A percentile compares a stretch with the other conserved stretches of the same genome.
Conservation (phyloP, 2,888 invertebrate species). For the Dendrolimus pini region DNA sequence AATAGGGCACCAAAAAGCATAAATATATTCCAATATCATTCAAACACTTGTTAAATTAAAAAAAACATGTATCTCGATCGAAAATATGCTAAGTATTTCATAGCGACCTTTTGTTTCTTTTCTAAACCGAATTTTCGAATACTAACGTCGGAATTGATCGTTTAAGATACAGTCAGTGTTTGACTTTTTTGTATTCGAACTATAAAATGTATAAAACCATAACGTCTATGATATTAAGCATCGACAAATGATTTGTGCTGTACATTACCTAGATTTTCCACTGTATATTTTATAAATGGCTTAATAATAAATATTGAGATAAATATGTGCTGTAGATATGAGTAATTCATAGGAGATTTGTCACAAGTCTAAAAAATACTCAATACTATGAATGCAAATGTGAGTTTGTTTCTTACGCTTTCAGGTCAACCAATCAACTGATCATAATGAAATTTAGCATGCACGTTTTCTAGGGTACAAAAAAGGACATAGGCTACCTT, state of each 20-base stretch:
- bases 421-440: too few relatives aligned
- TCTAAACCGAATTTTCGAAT: conserved; percentile 44
- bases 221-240: conserved; percentile 54
- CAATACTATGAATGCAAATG: too few relatives aligned
- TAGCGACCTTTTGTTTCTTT: conserved; percentile 45
- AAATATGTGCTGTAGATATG: too few relatives aligned
- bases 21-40: background rate
- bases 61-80: conserved; percentile 24
- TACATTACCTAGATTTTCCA: background rate
- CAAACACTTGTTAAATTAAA: background rate
- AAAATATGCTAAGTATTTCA: conserved; percentile 48
- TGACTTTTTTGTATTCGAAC: conserved; percentile 52
- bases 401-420: too few relatives aligned
- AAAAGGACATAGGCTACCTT: too few relatives aligned
- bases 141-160: conserved; percentile 51
- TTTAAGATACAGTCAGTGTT: conserved; percentile 41
- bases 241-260: conserved; percentile 33
- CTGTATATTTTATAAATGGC: too few relatives aligned
- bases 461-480: too few relatives aligned
- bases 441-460: too few relatives aligned
- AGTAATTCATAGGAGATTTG: too few relatives aligned
- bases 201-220: conserved; percentile 34
- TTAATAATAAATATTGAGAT: too few relatives aligned
- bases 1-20: too few relatives aligned
- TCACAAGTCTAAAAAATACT: too few relatives aligned